A percentile compares a stretch with the other conserved stretches of the same genome.
These are phyloP conservation scores for Catharus ustulatus DNA, from an alignment of 2,797 vertebrate species.

Conservation along the genomic window DNA sequence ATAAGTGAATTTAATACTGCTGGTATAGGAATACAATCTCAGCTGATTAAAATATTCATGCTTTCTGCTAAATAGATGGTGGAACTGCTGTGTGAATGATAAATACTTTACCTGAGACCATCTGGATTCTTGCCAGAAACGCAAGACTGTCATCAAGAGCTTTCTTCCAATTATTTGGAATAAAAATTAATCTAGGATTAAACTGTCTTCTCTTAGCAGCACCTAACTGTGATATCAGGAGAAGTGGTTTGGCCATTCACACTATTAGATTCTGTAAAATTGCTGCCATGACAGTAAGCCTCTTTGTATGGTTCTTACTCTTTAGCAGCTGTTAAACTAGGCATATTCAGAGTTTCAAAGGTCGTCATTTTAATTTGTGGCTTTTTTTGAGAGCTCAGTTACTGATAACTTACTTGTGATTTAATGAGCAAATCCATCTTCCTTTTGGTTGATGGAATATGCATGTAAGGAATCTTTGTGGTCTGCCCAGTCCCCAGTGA, in stretches of 20 bases:
- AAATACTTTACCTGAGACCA: neutral
- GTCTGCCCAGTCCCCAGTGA: neutral
- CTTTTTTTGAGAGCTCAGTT: slow-evolving; percentile 18
- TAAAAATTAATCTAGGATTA: slow-evolving; percentile 59
- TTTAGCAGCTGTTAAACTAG: slow-evolving; percentile 32
- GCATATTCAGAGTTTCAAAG: slow-evolving; percentile 25
- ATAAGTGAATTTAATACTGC: neutral
- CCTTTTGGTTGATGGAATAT: neutral
- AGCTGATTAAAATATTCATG: neutral
- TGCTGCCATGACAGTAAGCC: slow-evolving; percentile 7
- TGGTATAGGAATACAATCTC: neutral
- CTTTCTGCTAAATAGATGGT: slow-evolving; percentile 1
- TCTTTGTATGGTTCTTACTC: slow-evolving; percentile 2
- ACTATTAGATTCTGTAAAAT: slow-evolving; percentile 18
- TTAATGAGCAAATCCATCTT: slow-evolving; percentile 30
- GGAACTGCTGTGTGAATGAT: neutral
- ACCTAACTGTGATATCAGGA: slow-evolving; percentile 5
- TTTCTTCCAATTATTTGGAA: slow-evolving; percentile 55
- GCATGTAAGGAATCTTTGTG: neutral
- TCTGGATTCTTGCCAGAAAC: slow-evolving; percentile 13
- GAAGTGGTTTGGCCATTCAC: neutral
- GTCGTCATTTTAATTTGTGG: slow-evolving; percentile 26
- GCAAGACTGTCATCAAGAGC: neutral
- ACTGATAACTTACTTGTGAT: slow-evolving; percentile 33
- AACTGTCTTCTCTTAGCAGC: slow-evolving; percentile 27